Conservation (phyloP, 1,140 invertebrate species). For the Drosophila nebulosa region DNA sequence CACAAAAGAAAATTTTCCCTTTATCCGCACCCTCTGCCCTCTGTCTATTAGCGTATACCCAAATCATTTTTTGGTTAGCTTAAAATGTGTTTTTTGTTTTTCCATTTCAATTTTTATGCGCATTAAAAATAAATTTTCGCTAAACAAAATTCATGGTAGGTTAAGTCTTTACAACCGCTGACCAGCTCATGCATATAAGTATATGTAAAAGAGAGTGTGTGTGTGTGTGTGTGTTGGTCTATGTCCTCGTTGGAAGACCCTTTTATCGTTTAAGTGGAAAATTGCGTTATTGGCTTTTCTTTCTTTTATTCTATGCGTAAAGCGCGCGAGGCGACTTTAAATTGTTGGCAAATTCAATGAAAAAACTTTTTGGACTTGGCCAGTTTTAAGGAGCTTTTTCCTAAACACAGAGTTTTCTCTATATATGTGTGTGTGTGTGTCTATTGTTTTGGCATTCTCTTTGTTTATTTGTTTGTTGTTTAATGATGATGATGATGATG, state of each 20-base stretch:
- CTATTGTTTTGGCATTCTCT: slow-evolving; percentile 1
- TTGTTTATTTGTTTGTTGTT: slow-evolving; percentile 3
- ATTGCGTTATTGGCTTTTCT: slow-evolving; percentile 61
- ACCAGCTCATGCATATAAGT: slow-evolving; percentile 9
- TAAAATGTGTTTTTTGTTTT: slow-evolving; percentile 12
- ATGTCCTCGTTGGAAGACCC: slow-evolving; percentile 15
- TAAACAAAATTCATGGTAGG: slow-evolving; percentile 34
- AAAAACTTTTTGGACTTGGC: slow-evolving; percentile 5
- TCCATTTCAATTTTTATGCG: slow-evolving; percentile 42
- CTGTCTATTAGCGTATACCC: slow-evolving; percentile 33
- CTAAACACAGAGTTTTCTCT: too few relatives aligned
- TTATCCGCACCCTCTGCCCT: background rate
- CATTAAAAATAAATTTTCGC: slow-evolving; percentile 65
- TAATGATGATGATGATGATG: background rate
- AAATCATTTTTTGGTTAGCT: slow-evolving; percentile 41
- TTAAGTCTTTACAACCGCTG: slow-evolving; percentile 1
- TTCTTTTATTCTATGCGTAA: slow-evolving; percentile 24
- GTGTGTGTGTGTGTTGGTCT: slow-evolving; percentile 4
- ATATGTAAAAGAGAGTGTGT: background rate
- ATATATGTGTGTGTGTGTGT: background rate
- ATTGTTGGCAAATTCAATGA: slow-evolving; percentile 18
- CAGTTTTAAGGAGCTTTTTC: background rate
- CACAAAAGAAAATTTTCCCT: background rate
- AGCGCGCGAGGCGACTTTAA: slow-evolving; percentile 20
- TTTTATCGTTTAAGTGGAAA: slow-evolving; percentile 75